Conservation (phyloP, 2,113 vertebrate genomes). For the Dermatemys mawii region DNA sequence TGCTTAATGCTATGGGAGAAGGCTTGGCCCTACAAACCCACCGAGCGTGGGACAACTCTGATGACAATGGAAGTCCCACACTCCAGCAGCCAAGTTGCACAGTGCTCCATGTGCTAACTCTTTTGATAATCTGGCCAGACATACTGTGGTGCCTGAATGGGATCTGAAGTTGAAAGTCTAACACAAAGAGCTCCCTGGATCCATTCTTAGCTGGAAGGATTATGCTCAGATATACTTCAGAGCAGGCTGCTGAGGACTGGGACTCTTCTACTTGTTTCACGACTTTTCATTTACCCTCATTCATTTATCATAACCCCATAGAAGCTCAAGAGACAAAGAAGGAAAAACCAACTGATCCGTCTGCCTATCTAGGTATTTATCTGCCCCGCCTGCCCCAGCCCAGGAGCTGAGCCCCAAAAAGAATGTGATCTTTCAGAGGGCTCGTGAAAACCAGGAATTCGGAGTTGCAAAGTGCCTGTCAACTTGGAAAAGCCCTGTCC, state of each 20-base stretch:
- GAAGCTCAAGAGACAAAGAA: background rate
- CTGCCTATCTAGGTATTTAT: background rate
- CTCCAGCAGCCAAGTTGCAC: background rate
- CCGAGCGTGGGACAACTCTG: background rate
- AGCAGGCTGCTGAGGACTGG: background rate
- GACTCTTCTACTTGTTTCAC: background rate
- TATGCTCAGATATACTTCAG: background rate
- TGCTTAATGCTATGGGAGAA: background rate
- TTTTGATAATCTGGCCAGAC: background rate
- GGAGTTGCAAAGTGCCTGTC: background rate
- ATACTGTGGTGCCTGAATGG: background rate
- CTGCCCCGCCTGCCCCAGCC: background rate
- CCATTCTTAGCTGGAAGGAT: background rate
- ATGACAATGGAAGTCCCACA: background rate
- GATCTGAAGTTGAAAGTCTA: background rate
- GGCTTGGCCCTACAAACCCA: background rate
- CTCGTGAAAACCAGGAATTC: background rate
- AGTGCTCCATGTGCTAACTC: background rate
- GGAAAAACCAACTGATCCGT: background rate
- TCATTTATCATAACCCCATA: background rate
- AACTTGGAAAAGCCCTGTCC: background rate
- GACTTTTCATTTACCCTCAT: background rate
- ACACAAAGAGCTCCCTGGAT: background rate
- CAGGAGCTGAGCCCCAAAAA: background rate
- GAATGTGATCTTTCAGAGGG: background rate